A percentile compares a stretch with the other conserved stretches of the same genome.
These are phyloP conservation scores for Siniperca undulata DNA, from an alignment of 2,797 vertebrate genomes.

Conservation along the genomic window DNA sequence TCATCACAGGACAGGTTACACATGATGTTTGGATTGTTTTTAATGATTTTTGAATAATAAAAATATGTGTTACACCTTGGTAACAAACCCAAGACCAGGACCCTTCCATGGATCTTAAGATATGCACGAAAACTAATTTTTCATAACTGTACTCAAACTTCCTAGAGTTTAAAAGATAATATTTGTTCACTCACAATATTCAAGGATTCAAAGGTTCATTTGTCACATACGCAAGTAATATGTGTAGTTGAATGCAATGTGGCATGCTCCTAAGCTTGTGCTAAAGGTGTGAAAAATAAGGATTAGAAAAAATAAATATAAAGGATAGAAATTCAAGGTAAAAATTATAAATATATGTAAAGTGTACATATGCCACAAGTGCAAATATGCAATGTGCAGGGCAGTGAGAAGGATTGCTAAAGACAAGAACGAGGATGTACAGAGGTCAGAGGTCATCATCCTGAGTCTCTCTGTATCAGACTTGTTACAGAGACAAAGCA, in stretches of 20 bases:
- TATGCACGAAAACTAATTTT: no score
- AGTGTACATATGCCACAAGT: not conserved
- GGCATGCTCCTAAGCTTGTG: not conserved
- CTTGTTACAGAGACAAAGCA: slow-evolving; percentile 1
- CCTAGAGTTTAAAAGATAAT: not conserved
- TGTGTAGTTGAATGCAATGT: not conserved
- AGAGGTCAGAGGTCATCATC: slow-evolving; percentile 21
- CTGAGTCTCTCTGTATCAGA: not conserved
- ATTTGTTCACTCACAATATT: no score
- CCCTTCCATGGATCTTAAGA: not conserved
- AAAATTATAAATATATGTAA: not conserved
- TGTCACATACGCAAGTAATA: not conserved
- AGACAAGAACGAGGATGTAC: not conserved
- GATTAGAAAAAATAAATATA: not conserved
- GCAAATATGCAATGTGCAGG: not conserved
- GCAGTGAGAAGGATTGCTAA: not conserved
- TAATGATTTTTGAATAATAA: not conserved
- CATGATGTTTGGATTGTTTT: not conserved
- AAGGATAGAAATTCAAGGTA: not conserved
- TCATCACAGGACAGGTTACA: not conserved
- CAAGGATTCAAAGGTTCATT: not conserved
- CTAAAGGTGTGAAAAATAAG: not conserved
- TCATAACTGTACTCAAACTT: not conserved
- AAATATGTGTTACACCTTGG: not conserved
- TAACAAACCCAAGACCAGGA: not conserved